These are phyloP conservation scores for Neoscelio sp. DNA, from an alignment of 2,888 invertebrate genomes.

Conservation along the genomic window DNA sequence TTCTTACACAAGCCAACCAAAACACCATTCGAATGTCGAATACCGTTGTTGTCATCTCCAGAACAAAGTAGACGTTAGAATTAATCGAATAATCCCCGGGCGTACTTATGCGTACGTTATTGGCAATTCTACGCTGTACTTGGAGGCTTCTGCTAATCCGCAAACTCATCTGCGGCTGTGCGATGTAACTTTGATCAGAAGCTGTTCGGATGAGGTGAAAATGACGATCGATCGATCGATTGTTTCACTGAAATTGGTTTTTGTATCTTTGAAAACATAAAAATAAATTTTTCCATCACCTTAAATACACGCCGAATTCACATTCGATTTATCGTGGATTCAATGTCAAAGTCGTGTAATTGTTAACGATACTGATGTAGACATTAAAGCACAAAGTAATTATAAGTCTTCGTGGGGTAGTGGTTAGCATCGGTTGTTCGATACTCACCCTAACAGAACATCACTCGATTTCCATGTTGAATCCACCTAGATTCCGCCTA, in stretches of 20 bases:
- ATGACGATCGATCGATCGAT: constrained; percentile 69
- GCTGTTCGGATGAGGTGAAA: constrained; percentile 62
- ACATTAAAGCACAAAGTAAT: no score
- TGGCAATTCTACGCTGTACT: constrained; percentile 41
- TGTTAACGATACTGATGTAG: no score
- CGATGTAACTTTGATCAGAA: constrained; percentile 61
- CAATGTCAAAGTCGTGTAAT: no score
- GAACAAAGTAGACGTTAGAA: not conserved
- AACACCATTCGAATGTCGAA: not conserved
- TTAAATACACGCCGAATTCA: constrained; percentile 19
- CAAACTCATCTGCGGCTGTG: constrained; percentile 54
- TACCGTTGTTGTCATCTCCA: not conserved
- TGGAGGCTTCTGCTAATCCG: constrained; percentile 42
- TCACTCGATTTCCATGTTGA: no score
- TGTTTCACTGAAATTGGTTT: no score
- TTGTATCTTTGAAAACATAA: no score
- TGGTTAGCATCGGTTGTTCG: no score
- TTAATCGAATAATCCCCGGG: constrained; percentile 30
- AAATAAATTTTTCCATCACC: constrained; percentile 6
- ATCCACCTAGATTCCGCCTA: no score
- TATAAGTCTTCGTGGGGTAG: no score
- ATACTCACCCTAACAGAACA: no score
- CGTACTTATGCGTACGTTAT: constrained; percentile 20
- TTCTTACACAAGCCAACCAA: no score
- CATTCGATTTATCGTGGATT: no score